Conservation (phyloP, 2,888 invertebrate genomes). For the Thymelicus acteon region DNA sequence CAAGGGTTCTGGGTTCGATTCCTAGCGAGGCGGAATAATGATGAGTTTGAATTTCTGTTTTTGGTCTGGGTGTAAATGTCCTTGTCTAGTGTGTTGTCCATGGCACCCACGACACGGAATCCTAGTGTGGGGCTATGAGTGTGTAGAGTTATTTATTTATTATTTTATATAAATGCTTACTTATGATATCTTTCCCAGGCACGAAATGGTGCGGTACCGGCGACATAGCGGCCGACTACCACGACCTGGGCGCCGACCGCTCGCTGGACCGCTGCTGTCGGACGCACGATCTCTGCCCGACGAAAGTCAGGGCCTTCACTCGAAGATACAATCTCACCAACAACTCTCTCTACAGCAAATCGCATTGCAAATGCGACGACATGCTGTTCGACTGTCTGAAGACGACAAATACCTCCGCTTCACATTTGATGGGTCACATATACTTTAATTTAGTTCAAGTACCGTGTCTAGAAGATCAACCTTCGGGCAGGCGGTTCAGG, state of each 20-base stretch:
- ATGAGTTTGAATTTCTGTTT: too few species aligned
- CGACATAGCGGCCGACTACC: slow-evolving; percentile 92
- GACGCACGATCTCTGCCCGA: slow-evolving; percentile 95
- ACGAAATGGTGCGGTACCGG: slow-evolving; percentile 97
- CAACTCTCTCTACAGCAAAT: slow-evolving; percentile 93
- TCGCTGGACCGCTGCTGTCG: slow-evolving; percentile 94
- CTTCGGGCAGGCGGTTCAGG: slow-evolving; percentile 73
- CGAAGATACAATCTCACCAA: slow-evolving; percentile 93
- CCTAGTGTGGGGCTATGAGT: too few species aligned
- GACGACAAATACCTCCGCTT: slow-evolving; percentile 88
- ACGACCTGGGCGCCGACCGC: slow-evolving; percentile 91
- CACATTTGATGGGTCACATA: slow-evolving; percentile 91
- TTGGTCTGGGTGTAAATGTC: too few species aligned
- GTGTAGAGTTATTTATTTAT: too few species aligned
- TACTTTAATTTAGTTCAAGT: slow-evolving; percentile 94
- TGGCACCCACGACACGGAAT: too few species aligned
- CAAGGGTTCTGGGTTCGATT: too few species aligned
- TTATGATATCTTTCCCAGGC: slow-evolving; percentile 76
- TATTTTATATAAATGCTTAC: too few species aligned
- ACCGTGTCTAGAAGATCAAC: slow-evolving; percentile 87
- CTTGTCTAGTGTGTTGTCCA: too few species aligned
- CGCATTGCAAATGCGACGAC: slow-evolving; percentile 95
- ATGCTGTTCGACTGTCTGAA: slow-evolving; percentile 93
- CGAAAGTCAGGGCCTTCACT: slow-evolving; percentile 89
- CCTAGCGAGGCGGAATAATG: too few species aligned